Base-by-base conservation (phyloP, 2,888 invertebrate genomes). In the Molanna angustata region DNA sequence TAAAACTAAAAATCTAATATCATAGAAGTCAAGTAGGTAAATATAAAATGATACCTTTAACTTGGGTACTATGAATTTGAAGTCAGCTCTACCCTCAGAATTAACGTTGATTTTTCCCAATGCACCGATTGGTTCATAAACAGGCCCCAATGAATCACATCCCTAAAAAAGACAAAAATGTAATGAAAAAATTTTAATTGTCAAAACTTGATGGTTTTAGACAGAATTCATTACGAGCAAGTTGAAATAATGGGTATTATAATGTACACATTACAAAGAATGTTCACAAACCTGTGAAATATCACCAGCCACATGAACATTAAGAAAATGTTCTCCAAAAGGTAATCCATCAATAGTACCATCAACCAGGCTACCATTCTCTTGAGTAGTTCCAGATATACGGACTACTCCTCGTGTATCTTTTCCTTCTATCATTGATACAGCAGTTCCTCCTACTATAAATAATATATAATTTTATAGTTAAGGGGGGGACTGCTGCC, bases 341-440 rank as follows among this genome's bases (percentile, higher is more conserved):
- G 72, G 61, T 39, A 94, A 72, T 0, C 91, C 90, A 71, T 94
- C 93, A 2, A 94, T 72, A 2, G 88, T 88, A 1, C 94, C 94
- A 65, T 94, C 94, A 2, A 92, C 79, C 1, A 94, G 76, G 45
- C 88, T 84, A 0, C 80, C 81, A 1, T 69, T 66, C 0, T 66
- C 61, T 39, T 31, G 31, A 2, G 61, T 59, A 3, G 71, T 73
- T 35, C 78, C 68, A 13, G 78, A 72, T 58, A 94, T 87, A 52
- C 94, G 70, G 4, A 93, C 79, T 13, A 94, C 86, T 0, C 94
- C 94, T 63, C 84, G 73, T 2, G 88, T 73, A 0, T 66, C 56
- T 0, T 63, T 62, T 3, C 71, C 67, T 46, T 79, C 78, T 52
- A 93, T 79, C 63, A 91, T 85, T 0, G 91, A 90, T 1, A 93